Evolutionary conservation across 2,113 vertebrate genomes (phyloP).

Genomic region (Vulpes ferrilata): DNA sequence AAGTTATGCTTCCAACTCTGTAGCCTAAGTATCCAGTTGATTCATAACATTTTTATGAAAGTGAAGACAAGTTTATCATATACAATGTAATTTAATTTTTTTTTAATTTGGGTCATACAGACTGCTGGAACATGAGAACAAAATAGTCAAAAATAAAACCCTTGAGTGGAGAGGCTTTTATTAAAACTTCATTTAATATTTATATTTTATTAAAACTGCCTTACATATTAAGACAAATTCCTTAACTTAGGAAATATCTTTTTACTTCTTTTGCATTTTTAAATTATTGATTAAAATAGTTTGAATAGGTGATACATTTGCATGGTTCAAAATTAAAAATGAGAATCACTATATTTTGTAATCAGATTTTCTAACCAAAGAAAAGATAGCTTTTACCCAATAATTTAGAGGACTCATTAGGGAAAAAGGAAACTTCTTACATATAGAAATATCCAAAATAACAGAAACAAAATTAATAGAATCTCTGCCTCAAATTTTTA

Average conservation of each 20-base stretch:
- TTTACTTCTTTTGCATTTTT: conserved; percentile 36
- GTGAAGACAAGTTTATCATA: not conserved
- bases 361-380: not conserved
- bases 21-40: not conserved
- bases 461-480: conserved; percentile 13
- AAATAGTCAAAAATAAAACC: conserved; percentile 24
- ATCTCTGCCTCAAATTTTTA: conserved; percentile 30
- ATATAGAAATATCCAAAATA: conserved; percentile 7
- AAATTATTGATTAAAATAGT: not conserved
- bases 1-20: not conserved
- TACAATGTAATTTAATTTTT: not conserved
- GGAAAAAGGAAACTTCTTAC: not conserved
- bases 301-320: not conserved
- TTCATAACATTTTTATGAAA: not conserved
- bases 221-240: not conserved
- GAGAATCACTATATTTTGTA: not conserved
- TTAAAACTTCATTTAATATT: conserved; percentile 56
- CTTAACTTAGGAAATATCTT: not conserved
- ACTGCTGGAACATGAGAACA: not conserved
- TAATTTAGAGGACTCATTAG: not conserved
- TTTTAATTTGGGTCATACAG: not conserved
- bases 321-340: conserved; percentile 35
- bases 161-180: not conserved
- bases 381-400: not conserved
- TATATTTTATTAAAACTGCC: conserved; percentile 16